phyloP scores from a whole-genome alignment of 2,888 invertebrate genomes.

The Stomorhina lunata region DNA sequence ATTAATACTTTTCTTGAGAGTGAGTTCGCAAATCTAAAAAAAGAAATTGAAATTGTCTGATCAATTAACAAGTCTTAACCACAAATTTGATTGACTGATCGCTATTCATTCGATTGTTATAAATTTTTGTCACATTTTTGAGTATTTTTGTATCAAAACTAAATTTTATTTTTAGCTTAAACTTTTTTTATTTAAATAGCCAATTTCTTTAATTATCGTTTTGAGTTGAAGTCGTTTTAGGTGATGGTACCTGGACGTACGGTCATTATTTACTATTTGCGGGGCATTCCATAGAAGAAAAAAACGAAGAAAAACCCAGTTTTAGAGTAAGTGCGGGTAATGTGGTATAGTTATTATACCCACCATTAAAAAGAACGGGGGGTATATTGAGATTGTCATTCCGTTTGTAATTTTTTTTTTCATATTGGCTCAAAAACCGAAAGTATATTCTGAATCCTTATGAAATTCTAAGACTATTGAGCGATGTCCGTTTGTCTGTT shows the following conservation, averaged over 20 bases:
- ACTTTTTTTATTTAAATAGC: neutral
- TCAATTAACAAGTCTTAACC: conserved; percentile 25
- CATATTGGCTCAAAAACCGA: too few species aligned
- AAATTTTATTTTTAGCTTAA: neutral
- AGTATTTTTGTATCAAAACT: neutral
- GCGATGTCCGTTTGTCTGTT: too few species aligned
- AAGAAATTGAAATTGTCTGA: neutral
- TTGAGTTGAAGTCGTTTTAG: neutral
- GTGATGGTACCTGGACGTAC: neutral
- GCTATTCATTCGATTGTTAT: conserved; percentile 6
- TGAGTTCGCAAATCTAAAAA: neutral
- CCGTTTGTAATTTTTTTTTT: too few species aligned
- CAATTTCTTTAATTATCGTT: conserved; percentile 11
- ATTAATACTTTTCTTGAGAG: neutral
- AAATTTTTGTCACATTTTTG: conserved; percentile 12
- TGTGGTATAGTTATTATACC: too few species aligned
- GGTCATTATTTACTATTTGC: neutral
- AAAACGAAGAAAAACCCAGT: too few species aligned
- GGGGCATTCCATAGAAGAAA: neutral
- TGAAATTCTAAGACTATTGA: too few species aligned
- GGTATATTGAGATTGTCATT: too few species aligned
- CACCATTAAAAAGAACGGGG: too few species aligned
- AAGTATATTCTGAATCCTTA: too few species aligned
- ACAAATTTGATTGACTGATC: neutral
- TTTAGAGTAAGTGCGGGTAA: too few species aligned